These are phyloP conservation scores for Zapornia atra DNA, from an alignment of 2,113 vertebrate species.

Conservation along the genomic window DNA sequence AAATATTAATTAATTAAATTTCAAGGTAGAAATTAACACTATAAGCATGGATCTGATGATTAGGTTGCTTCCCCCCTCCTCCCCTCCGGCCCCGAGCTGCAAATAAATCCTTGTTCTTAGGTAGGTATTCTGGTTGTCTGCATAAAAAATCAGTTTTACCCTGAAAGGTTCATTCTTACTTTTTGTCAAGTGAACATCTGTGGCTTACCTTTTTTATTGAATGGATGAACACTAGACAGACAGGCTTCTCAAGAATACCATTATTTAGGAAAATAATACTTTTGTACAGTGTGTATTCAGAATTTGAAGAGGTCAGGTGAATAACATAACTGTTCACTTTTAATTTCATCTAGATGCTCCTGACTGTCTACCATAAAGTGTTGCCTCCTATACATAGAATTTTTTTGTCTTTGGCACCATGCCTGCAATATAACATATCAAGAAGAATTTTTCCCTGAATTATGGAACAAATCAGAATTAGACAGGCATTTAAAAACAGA, in stretches of 20 bases:
- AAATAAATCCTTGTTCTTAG: background rate
- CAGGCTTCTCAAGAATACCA: background rate
- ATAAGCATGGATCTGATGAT: background rate
- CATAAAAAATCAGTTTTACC: background rate
- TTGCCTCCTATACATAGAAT: accelerated
- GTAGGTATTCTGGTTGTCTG: background rate
- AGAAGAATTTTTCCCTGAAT: background rate
- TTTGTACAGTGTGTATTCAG: background rate
- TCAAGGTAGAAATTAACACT: background rate
- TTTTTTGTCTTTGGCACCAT: background rate
- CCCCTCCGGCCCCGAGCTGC: background rate
- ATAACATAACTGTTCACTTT: background rate
- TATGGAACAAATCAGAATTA: conserved; percentile 46
- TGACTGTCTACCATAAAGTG: background rate
- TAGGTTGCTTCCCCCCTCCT: accelerated
- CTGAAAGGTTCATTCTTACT: background rate
- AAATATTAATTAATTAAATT: background rate
- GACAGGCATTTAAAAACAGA: conserved; percentile 48
- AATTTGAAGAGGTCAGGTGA: background rate
- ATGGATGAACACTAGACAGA: background rate
- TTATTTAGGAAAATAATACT: background rate
- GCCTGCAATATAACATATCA: background rate
- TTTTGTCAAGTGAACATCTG: background rate
- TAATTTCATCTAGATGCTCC: background rate
- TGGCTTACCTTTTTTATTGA: background rate